Conservation (phyloP, 2,113 vertebrate species). For the Phaetusa simplex region DNA sequence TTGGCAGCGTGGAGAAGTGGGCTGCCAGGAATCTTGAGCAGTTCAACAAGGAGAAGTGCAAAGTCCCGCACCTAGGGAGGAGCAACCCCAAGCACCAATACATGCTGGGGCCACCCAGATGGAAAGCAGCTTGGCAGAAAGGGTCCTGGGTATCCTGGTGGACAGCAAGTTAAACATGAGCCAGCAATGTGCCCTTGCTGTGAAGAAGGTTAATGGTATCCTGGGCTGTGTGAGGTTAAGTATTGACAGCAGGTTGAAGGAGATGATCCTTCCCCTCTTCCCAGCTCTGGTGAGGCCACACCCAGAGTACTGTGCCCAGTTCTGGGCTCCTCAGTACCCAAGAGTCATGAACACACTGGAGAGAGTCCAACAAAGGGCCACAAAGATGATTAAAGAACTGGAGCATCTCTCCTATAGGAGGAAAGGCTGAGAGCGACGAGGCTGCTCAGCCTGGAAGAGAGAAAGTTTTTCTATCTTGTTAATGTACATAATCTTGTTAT, state of each 20-base stretch:
- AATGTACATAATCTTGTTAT: no score
- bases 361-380: background rate
- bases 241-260: background rate
- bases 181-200: background rate
- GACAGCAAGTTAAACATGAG: background rate
- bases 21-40: background rate
- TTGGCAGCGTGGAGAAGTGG: background rate
- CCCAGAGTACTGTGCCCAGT: background rate
- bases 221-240: background rate
- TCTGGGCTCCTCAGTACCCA: background rate
- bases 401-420: background rate
- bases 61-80: background rate
- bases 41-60: background rate
- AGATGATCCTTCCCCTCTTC: background rate
- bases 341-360: background rate
- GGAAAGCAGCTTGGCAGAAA: background rate
- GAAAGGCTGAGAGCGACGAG: background rate
- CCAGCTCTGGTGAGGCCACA: background rate
- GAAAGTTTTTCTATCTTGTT: background rate
- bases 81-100: accelerated
- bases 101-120: accelerated
- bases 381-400: background rate
- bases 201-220: background rate
- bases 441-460: background rate
- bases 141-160: background rate